Conservation (phyloP, 1,140 invertebrate genomes). For the Meloidogyne chitwoodi region DNA sequence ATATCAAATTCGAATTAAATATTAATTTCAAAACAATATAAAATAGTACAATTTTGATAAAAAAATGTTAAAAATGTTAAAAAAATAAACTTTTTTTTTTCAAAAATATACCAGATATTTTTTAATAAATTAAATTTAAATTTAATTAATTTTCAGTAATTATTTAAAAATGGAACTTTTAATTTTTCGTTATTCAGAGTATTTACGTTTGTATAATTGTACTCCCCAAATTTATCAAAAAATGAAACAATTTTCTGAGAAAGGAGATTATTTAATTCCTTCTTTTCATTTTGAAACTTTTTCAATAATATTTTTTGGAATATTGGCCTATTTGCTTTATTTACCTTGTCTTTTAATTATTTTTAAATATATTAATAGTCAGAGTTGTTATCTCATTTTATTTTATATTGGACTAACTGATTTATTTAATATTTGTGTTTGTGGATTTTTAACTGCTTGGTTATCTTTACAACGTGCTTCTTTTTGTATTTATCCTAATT, state of each 20-base stretch:
- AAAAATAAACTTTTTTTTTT: too few species aligned
- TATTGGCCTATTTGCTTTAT: neutral
- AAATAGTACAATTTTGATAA: too few species aligned
- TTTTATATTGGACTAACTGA: slow-evolving; percentile 26
- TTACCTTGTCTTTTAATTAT: neutral
- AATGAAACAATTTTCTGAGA: neutral
- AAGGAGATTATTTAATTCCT: neutral
- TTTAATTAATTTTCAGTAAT: too few species aligned
- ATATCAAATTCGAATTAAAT: too few species aligned
- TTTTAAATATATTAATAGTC: neutral
- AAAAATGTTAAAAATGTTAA: too few species aligned
- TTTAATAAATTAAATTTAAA: too few species aligned
- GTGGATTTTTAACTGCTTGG: slow-evolving; percentile 15
- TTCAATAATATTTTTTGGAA: neutral
- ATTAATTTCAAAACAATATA: too few species aligned
- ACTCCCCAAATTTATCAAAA: neutral
- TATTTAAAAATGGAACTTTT: neutral
- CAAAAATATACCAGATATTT: too few species aligned
- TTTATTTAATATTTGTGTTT: slow-evolving; percentile 17
- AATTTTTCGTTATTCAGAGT: neutral
- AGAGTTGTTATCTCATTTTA: slow-evolving; percentile 17
- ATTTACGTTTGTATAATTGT: neutral
- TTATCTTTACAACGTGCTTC: neutral
- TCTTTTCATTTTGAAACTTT: neutral
- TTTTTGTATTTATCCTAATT: slow-evolving; percentile 2